Evolutionary conservation across 1,140 invertebrate genomes (phyloP).

Genomic region (Cherax quadricarinatus): DNA sequence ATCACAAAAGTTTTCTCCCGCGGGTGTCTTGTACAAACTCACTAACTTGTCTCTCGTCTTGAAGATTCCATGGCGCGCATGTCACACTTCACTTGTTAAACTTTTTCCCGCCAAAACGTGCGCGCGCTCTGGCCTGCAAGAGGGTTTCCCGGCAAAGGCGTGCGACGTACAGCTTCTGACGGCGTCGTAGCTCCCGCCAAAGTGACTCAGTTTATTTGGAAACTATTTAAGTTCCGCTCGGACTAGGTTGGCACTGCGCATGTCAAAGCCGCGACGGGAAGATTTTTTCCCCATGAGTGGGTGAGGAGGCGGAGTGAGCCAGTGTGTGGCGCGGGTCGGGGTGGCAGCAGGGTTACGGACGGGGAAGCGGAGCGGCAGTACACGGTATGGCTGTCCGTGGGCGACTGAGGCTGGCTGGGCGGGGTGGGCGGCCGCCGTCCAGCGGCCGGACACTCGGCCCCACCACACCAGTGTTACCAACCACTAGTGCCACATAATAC

Average conservation of each 20-base stretch:
- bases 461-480: constrained; percentile 65
- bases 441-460: constrained; percentile 50
- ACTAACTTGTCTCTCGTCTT: constrained; percentile 64
- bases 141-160: constrained; percentile 30
- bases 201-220: constrained; percentile 70
- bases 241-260: constrained; percentile 49
- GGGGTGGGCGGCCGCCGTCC: constrained; percentile 66
- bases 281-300: constrained; percentile 66
- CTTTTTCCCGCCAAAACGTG: constrained; percentile 69
- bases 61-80: constrained; percentile 51
- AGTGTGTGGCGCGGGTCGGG: constrained; percentile 57
- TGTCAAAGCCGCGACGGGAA: constrained; percentile 59
- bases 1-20: constrained; percentile 70
- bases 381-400: constrained; percentile 59
- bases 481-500: constrained; percentile 65
- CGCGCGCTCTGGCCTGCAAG: constrained; percentile 59
- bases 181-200: constrained; percentile 58
- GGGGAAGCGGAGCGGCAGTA: constrained; percentile 43
- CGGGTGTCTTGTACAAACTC: constrained; percentile 66
- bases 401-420: constrained; percentile 62
- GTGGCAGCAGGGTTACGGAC: constrained; percentile 59
- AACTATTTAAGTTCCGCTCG: constrained; percentile 67
- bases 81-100: constrained; percentile 68
- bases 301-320: constrained; percentile 62
- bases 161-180: constrained; percentile 52